Base-by-base conservation (phyloP, 1,140 invertebrate genomes). In the Neodiprion virginianus region DNA sequence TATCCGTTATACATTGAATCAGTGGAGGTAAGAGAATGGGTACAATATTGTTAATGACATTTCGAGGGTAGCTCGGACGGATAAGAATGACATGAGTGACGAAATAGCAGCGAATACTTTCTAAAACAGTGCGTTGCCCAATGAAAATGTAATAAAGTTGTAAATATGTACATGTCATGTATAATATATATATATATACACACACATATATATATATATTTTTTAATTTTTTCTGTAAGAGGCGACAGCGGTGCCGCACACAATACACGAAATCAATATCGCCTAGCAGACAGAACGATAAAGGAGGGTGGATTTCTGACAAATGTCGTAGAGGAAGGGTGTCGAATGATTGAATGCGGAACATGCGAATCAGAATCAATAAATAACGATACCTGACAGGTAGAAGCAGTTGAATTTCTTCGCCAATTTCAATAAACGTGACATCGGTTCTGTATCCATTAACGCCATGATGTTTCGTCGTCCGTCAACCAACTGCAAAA, bases 331-430 rank as follows among this genome's bases (percentile, higher is more conserved):
- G 8, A 23, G 68, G 69, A 8, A 68, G 50, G 74, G 61, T 68
- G 21, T 14, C 48, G 47, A 74, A 14, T n/a, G 50, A 14, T 70
- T 11, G 50, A 48, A 17, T 7, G 50, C 67, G 73, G 40, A 47
- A 47, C 67, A 65, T 75, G 17, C 48, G 28, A 69, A 72, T 48
- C n/a, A 70, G 10, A 73, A 77, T 53, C 40, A 48, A 75, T 50
- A 23, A 4, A 66, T 77, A 67, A 53, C 68, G 69, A 90, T 89
- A 95, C 95, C 94, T 90, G 92, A 92, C 88, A 95, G 87, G 88
- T 95, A 95, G 88, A 96, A 96, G 90, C 93, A 94, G 88, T 96
- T 96, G 85, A 95, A 95, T 88, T 94, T 95, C 85, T 94, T 91
- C 67, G 94, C 94, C 82, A 95, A 90, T 89, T 93, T 93, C 79